phyloP scores from a whole-genome alignment of 1,140 invertebrate genomes.

The Bradysia coprophila region DNA sequence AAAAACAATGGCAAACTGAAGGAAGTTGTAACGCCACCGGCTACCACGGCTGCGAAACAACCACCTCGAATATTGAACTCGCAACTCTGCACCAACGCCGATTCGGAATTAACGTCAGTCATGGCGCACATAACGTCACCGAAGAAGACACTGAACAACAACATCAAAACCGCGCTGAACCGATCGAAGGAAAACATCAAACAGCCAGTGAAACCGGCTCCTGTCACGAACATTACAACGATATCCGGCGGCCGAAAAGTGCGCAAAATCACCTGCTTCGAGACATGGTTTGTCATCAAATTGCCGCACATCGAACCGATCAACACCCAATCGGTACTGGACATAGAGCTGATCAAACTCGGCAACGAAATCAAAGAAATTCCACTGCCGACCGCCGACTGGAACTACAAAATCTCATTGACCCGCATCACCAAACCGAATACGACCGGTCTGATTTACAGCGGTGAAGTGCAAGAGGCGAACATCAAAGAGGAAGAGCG shows the following conservation, averaged over 20 bases:
- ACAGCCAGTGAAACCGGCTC: not conserved
- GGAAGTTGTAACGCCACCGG: no score
- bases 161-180: conserved; percentile 8
- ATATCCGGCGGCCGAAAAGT: not conserved
- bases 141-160: conserved; percentile 6
- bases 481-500: conserved; percentile 18
- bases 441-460: conserved; percentile 10
- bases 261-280: conserved; percentile 20
- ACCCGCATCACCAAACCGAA: conserved; percentile 13
- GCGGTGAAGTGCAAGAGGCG: conserved; percentile 16
- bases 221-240: conserved; percentile 8
- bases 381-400: conserved; percentile 11
- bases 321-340: conserved; percentile 5
- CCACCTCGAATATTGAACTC: conserved; percentile 19
- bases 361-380: conserved; percentile 14
- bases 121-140: conserved; percentile 16
- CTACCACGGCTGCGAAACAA: conserved; percentile 6
- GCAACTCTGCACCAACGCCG: conserved; percentile 12
- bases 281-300: conserved; percentile 22
- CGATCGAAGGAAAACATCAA: conserved; percentile 5
- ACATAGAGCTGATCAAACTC: conserved; percentile 16
- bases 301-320: conserved; percentile 7
- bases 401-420: conserved; percentile 19
- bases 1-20: not conserved
- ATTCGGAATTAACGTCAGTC: conserved; percentile 9